phyloP scores from a whole-genome alignment of 2,888 invertebrate species.

The Stenurella melanura region DNA sequence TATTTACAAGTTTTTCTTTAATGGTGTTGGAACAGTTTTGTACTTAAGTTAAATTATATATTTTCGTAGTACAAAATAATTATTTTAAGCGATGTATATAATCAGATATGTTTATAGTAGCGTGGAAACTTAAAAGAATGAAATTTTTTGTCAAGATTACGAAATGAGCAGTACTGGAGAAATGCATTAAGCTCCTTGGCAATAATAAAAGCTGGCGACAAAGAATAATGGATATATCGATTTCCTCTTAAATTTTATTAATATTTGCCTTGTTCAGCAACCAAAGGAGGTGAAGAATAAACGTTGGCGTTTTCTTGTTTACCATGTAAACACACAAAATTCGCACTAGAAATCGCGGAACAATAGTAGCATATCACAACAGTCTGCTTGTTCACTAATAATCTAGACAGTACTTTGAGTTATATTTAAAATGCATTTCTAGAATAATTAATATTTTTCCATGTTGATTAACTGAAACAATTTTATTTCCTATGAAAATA shows the following conservation, averaged over 20 bases:
- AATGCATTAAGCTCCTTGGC: neutral
- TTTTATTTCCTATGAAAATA: too few species aligned
- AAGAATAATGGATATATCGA: neutral
- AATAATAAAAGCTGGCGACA: neutral
- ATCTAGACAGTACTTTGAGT: neutral
- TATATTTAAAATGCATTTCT: neutral
- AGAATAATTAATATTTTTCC: neutral
- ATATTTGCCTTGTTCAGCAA: neutral
- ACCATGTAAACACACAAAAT: neutral
- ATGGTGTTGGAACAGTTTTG: too few species aligned
- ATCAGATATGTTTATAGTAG: neutral
- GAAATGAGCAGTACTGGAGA: neutral
- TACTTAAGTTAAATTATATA: too few species aligned
- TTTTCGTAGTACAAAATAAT: too few species aligned
- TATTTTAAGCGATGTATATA: neutral
- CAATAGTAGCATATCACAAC: neutral
- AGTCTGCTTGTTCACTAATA: neutral
- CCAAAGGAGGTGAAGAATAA: neutral
- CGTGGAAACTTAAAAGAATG: neutral
- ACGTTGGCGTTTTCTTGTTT: neutral
- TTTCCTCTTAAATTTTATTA: constrained; percentile 1
- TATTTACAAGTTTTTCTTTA: too few species aligned
- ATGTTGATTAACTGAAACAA: too few species aligned
- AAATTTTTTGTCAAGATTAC: neutral
- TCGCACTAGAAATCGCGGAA: neutral